Evolutionary conservation across 2,797 vertebrate genomes (phyloP).

Genomic region (Tauraco hartlaubi): DNA sequence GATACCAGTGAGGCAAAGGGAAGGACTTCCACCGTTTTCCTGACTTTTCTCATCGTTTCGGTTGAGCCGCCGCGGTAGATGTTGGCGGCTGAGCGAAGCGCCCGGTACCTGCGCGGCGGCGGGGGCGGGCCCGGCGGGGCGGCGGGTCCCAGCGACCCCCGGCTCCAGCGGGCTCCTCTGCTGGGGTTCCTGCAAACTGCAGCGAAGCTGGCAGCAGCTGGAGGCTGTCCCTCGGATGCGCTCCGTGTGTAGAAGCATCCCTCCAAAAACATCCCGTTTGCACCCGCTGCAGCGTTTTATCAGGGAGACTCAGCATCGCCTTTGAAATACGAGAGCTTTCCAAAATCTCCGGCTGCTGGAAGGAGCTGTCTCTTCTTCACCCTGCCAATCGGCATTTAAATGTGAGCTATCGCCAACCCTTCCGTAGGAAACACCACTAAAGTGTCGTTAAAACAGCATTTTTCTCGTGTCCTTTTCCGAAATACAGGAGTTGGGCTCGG

Average conservation of each 20-base stretch:
- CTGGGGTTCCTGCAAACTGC: neutral
- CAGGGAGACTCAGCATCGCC: neutral
- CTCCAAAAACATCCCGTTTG: neutral
- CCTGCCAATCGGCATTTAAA: neutral
- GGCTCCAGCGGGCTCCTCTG: neutral
- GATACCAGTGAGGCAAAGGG: neutral
- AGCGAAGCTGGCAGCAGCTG: neutral
- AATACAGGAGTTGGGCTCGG: neutral
- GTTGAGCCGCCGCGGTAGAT: no score
- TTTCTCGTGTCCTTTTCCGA: neutral
- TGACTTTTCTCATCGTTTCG: accelerated
- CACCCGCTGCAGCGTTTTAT: neutral
- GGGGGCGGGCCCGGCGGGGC: neutral
- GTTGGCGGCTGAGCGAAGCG: no score
- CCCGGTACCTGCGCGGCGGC: neutral
- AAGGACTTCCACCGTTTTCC: no score
- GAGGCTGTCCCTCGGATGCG: neutral
- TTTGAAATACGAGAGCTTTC: neutral
- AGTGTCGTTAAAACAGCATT: neutral
- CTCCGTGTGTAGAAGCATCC: neutral
- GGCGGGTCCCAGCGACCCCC: neutral
- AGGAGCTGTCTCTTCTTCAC: neutral
- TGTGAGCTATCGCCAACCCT: neutral
- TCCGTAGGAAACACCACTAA: neutral
- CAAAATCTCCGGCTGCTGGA: neutral